A percentile compares a stretch with the other conserved stretches of the same genome.
Conservation (phyloP, 2,113 vertebrate genomes). For the Himantopus leucocephalus region DNA sequence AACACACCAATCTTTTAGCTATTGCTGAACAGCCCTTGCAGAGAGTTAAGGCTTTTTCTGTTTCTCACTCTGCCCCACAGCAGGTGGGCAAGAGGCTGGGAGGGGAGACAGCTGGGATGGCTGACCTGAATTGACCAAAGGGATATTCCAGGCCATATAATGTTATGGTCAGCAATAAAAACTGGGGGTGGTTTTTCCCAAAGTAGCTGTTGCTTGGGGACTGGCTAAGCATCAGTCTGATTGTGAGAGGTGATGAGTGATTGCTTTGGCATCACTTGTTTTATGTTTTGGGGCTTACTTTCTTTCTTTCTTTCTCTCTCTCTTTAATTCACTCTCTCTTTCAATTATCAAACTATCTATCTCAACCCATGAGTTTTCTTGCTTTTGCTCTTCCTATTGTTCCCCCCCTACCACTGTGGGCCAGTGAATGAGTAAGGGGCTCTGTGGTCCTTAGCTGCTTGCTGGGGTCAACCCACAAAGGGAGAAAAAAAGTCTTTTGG, state of each 20-base stretch:
- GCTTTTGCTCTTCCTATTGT: background rate
- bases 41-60: background rate
- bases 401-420: no score
- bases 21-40: background rate
- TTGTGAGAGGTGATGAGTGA: background rate
- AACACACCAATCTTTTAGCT: background rate
- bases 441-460: background rate
- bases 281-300: background rate
- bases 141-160: background rate
- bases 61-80: background rate
- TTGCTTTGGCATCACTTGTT: background rate
- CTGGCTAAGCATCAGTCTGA: background rate
- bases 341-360: background rate
- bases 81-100: background rate
- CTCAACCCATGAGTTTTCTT: background rate
- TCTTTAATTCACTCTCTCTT: background rate
- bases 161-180: background rate
- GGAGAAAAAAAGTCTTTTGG: background rate
- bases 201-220: background rate
- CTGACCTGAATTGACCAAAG: background rate
- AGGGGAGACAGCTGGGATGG: background rate
- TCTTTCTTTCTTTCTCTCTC: no score
- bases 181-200: background rate
- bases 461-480: background rate
- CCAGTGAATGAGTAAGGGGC: background rate